Percentiles rank a stretch among this genome's conserved stretches.
Conservation (phyloP, 2,113 vertebrate species). For the Pachycephala philippinensis region DNA sequence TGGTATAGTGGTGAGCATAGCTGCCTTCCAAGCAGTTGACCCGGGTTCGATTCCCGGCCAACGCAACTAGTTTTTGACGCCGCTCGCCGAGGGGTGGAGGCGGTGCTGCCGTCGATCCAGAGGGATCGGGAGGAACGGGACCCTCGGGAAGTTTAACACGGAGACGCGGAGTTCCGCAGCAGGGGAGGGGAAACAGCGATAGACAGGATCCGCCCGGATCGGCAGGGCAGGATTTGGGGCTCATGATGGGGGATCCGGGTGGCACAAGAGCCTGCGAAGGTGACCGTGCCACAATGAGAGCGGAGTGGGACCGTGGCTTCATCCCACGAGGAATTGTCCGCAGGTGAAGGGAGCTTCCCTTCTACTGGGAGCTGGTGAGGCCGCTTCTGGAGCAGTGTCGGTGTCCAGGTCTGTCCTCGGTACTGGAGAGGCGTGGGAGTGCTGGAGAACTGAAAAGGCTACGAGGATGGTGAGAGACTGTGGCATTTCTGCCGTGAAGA, state of each 20-base stretch:
- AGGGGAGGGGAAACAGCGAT: accelerated
- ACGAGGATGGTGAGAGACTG: accelerated
- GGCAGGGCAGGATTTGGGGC: accelerated
- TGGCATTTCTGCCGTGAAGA: accelerated
- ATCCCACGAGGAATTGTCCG: accelerated
- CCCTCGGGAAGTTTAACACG: accelerated
- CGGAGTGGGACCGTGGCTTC: accelerated
- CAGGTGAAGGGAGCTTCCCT: accelerated
- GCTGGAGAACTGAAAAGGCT: background rate
- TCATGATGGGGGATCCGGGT: accelerated
- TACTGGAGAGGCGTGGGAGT: accelerated
- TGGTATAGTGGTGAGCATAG: conserved; percentile 82
- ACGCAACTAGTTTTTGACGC: background rate
- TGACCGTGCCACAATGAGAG: accelerated
- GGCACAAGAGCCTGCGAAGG: accelerated
- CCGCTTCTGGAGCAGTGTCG: accelerated
- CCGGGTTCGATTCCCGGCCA: conserved; percentile 67
- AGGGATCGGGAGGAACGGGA: accelerated
- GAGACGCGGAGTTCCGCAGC: accelerated
- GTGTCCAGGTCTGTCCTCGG: accelerated
- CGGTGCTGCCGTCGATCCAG: accelerated
- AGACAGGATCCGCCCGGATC: accelerated
- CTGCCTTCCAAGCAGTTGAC: conserved; percentile 79
- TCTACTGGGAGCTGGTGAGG: accelerated
- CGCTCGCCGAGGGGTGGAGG: accelerated